These are phyloP conservation scores for Leptinotarsa tumamoca DNA, from an alignment of 2,888 invertebrate species.

Conservation along the genomic window DNA sequence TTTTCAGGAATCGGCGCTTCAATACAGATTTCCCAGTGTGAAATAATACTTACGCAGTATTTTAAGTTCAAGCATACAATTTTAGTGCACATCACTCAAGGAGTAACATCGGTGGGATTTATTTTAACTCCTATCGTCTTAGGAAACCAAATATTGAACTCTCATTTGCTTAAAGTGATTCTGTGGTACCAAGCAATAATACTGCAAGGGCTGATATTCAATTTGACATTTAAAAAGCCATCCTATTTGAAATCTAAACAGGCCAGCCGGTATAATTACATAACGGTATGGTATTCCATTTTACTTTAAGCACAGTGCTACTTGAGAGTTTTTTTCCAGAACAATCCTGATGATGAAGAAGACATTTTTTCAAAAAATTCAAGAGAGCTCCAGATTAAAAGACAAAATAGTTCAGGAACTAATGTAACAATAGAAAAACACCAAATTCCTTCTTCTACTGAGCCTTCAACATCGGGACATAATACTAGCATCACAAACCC, in stretches of 20 bases:
- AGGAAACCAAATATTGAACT: conserved; percentile 67
- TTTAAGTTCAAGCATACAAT: conserved; percentile 70
- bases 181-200: conserved; percentile 72
- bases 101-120: conserved; percentile 70
- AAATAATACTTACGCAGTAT: conserved; percentile 72
- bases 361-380: conserved; percentile 69
- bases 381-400: conserved; percentile 59
- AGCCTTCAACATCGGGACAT: conserved; percentile 25
- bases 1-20: conserved; percentile 72
- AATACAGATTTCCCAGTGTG: conserved; percentile 71
- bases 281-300: conserved; percentile 54
- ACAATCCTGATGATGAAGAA: conserved; percentile 66
- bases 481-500: conserved; percentile 31
- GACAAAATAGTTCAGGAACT: conserved; percentile 49
- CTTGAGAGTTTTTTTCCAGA: conserved; percentile 45
- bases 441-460: conserved; percentile 39
- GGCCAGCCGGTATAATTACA: conserved; percentile 55
- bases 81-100: conserved; percentile 69
- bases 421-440: conserved; percentile 49
- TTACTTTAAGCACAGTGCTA: conserved; percentile 26
- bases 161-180: conserved; percentile 66
- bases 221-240: conserved; percentile 70
- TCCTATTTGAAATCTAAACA: conserved; percentile 65
- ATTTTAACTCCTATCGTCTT: conserved; percentile 69
- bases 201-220: conserved; percentile 71